Evolutionary conservation across 2,888 invertebrate species (phyloP), one percentile per base, ranked within the genome.

Genomic region (Andrena bucephala): DNA sequence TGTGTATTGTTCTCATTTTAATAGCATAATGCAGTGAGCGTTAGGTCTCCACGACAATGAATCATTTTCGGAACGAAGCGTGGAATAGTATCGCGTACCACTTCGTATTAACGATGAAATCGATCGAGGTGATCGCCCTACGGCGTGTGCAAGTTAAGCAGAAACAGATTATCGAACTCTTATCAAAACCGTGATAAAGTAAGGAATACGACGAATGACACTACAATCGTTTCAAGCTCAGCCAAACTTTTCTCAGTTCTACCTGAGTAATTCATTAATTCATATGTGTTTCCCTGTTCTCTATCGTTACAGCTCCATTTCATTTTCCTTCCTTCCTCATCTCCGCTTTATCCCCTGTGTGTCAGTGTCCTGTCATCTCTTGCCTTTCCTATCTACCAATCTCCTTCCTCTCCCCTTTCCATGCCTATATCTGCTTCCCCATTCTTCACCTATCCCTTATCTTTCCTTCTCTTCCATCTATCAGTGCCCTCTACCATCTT

Each of bases 151-250:
- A n/a, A 13, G 13, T 8, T 36, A 4, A 36, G n/a, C 24, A 33
- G 36, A 74, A 59, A 42, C 10, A 74, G 42, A 48, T 59, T 67
- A 74, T 59, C 59, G 48, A n/a, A 10, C 24, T 24, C 59, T 59
- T 48, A 74, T 27, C 59, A 20, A 67, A 67, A 67, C 24, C 7
- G 24, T 10, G 31, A 74, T 74, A 67, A 67, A 42, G 42, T 10
- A 59, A 57, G 48, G 50, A 66, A 48, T 29, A 36, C 10, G 36
- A 36, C 2, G 36, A 66, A n/a, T 2, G 31, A 24, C 29, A 27
- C 42, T 42, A 29, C 48, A 42, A 29, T 10, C 48, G 16, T 20
- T 13, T 36, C 1, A 13, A 13, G 42, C 13, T 29, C 66, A 7
- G n/a, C 20, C 50, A n/a, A 66, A 50, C 66, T 16, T 1, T 29